Conservation (phyloP, 2,113 vertebrate genomes). For the Crotalus helleri region DNA sequence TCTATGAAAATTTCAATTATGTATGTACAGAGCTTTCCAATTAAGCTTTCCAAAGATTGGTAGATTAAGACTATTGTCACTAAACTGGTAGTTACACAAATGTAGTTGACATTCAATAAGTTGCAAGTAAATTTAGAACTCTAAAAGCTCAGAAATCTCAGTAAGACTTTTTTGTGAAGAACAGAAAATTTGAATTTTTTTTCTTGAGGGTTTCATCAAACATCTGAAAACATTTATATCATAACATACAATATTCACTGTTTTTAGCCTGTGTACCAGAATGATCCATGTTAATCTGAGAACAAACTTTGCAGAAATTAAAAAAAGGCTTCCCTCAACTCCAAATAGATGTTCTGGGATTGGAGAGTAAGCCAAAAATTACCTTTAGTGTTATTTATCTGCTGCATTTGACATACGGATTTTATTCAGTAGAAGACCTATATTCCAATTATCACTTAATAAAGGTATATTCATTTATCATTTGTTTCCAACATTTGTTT, state of each 20-base stretch:
- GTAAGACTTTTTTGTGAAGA: background rate
- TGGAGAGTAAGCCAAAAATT: background rate
- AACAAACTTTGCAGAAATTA: background rate
- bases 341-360: background rate
- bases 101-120: background rate
- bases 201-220: background rate
- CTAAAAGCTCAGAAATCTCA: background rate
- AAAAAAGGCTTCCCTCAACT: background rate
- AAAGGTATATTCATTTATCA: background rate
- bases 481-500: background rate
- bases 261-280: background rate
- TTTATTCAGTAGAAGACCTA: background rate
- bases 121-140: conserved; percentile 5
- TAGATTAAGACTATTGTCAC: conserved; percentile 3
- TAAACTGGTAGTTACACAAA: conserved; percentile 4
- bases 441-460: background rate
- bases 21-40: background rate
- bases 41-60: background rate
- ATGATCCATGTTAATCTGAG: background rate
- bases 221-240: background rate
- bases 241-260: background rate
- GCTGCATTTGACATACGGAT: background rate
- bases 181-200: background rate
- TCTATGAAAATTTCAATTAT: background rate
- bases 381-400: background rate